Evolutionary conservation across 2,797 vertebrate genomes (phyloP).

Genomic region (Cirrhinus molitorella): DNA sequence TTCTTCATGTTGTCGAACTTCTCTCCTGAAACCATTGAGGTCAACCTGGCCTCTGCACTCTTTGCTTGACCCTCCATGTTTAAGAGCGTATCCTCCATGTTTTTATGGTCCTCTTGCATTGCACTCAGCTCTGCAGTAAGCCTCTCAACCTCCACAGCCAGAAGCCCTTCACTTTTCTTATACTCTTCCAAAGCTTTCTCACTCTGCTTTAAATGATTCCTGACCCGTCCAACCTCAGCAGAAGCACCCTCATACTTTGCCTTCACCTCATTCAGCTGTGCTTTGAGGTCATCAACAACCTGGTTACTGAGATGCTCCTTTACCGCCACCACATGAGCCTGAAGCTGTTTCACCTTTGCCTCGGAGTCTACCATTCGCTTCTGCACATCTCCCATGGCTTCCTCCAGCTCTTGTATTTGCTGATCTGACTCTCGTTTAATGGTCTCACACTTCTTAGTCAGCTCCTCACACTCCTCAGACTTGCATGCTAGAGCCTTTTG

Average conservation of each 20-base stretch:
- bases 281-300: conserved; percentile 83
- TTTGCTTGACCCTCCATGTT: conserved; percentile 82
- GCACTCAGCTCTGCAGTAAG: conserved; percentile 82
- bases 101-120: conserved; percentile 78
- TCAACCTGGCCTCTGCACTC: conserved; percentile 74
- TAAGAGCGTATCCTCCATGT: conserved; percentile 69
- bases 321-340: conserved; percentile 92
- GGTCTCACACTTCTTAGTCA: conserved; percentile 81
- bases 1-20: conserved; percentile 93
- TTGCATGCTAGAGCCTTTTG: conserved; percentile 86
- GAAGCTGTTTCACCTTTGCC: conserved; percentile 96
- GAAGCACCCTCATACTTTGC: conserved; percentile 92
- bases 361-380: conserved; percentile 98
- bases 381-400: conserved; percentile 94
- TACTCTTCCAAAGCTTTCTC: conserved; percentile 91
- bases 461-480: conserved; percentile 84
- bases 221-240: conserved; percentile 89
- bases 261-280: conserved; percentile 90
- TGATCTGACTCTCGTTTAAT: conserved; percentile 87
- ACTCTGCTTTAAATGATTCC: conserved; percentile 91
- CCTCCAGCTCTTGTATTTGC: conserved; percentile 92
- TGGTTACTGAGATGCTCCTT: conserved; percentile 90
- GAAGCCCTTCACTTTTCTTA: conserved; percentile 84
- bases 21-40: conserved; percentile 79
- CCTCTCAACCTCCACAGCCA: conserved; percentile 83